Percentiles rank a stretch among this genome's conserved stretches.
Evolutionary conservation across 2,113 vertebrate genomes (phyloP).

Genomic region (Psilopsiagon aurifrons): DNA sequence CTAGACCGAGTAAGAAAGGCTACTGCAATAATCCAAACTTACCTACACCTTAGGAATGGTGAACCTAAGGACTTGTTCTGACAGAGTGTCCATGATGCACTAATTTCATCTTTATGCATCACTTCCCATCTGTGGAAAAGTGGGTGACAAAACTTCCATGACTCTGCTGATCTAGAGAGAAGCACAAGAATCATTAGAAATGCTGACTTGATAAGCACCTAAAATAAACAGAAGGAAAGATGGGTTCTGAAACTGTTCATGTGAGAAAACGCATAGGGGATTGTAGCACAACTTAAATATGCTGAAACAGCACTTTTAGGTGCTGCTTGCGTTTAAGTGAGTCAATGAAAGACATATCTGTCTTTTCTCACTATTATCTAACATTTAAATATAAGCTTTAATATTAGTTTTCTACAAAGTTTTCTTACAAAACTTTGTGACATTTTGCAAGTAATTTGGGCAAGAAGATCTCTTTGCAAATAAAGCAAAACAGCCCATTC

Average conservation of each 20-base stretch:
- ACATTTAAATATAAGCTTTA: background rate
- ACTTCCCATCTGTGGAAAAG: background rate
- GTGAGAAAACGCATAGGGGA: background rate
- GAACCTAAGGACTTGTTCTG: background rate
- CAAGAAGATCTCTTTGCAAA: background rate
- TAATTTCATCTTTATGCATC: background rate
- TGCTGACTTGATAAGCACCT: background rate
- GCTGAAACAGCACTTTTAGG: slow-evolving; percentile 14
- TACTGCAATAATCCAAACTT: background rate
- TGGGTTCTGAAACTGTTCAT: background rate
- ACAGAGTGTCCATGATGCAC: background rate
- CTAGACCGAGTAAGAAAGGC: background rate
- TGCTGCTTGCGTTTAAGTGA: background rate
- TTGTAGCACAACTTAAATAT: background rate
- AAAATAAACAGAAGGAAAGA: background rate
- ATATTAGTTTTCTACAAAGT: no score
- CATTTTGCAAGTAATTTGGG: background rate
- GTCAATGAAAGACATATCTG: background rate
- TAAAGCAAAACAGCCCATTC: background rate
- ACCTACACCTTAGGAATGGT: background rate
- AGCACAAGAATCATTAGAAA: background rate
- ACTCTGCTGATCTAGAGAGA: background rate
- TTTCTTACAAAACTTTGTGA: background rate
- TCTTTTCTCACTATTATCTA: background rate
- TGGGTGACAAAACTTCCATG: background rate